Evolutionary conservation across 2,888 invertebrate genomes (phyloP).

Genomic region (Clusia tigrina): DNA sequence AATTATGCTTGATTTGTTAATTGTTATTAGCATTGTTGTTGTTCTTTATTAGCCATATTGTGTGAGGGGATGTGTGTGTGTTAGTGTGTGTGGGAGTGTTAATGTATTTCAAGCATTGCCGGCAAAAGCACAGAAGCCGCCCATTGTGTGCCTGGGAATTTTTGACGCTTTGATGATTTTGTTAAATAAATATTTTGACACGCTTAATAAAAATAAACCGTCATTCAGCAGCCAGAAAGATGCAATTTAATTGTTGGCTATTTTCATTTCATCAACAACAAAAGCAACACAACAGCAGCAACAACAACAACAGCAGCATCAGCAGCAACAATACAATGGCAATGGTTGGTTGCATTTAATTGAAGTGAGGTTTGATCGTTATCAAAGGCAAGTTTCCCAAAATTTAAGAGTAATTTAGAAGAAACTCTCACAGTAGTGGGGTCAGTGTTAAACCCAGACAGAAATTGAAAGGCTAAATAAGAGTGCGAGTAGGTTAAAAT

Average conservation of each 20-base stretch:
- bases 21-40: conserved; percentile 4
- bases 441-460: no score
- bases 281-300: background rate
- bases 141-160: background rate
- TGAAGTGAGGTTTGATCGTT: no score
- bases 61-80: no score
- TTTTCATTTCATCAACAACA: background rate
- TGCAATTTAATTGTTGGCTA: conserved; percentile 1
- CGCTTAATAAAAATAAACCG: background rate
- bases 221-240: background rate
- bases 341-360: no score
- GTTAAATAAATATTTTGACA: conserved; percentile 5
- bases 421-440: no score
- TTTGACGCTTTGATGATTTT: background rate
- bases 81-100: background rate
- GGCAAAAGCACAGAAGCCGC: background rate
- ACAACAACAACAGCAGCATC: background rate
- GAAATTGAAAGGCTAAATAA: no score
- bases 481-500: no score
- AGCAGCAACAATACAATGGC: no score
- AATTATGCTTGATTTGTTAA: conserved; percentile 9
- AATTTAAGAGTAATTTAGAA: no score
- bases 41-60: no score
- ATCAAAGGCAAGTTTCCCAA: no score
- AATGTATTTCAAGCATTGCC: background rate